These are phyloP conservation scores for Hemitrygon akajei DNA, from an alignment of 2,797 vertebrate species.

Conservation along the genomic window DNA sequence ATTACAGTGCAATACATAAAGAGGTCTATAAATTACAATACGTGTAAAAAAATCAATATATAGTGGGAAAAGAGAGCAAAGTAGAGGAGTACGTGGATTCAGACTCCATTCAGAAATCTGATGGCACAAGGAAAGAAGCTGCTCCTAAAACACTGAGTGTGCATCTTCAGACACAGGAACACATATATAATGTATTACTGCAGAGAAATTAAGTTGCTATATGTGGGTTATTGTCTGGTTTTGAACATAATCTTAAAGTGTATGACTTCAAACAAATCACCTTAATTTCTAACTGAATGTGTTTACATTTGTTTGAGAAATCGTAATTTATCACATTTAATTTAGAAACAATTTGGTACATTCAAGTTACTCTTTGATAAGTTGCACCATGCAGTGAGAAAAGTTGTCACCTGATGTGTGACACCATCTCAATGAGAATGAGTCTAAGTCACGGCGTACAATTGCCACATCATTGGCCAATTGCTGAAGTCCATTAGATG, in stretches of 20 bases:
- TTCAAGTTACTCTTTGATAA: conserved; percentile 3
- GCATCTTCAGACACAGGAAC: background rate
- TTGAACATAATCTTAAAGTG: background rate
- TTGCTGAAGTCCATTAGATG: conserved; percentile 6
- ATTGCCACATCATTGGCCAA: background rate
- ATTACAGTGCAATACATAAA: too few species aligned
- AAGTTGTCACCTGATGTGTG: conserved; percentile 5
- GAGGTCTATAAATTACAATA: too few species aligned
- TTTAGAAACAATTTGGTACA: background rate
- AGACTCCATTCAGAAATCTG: too few species aligned
- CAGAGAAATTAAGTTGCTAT: background rate
- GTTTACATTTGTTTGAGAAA: conserved; percentile 18
- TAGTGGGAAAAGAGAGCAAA: too few species aligned
- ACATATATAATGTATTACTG: background rate
- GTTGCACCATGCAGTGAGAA: background rate
- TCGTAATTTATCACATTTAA: conserved; percentile 24
- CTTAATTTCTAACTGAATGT: background rate
- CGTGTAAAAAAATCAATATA: too few species aligned
- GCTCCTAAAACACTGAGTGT: too few species aligned
- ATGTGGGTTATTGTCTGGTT: background rate
- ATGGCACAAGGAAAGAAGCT: too few species aligned
- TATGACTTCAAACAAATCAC: background rate
- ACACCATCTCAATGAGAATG: background rate
- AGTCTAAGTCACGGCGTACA: background rate
- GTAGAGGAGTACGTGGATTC: too few species aligned